These are phyloP conservation scores for Chionomys nivalis DNA, from an alignment of 2,113 vertebrate species.

Conservation along the genomic window DNA sequence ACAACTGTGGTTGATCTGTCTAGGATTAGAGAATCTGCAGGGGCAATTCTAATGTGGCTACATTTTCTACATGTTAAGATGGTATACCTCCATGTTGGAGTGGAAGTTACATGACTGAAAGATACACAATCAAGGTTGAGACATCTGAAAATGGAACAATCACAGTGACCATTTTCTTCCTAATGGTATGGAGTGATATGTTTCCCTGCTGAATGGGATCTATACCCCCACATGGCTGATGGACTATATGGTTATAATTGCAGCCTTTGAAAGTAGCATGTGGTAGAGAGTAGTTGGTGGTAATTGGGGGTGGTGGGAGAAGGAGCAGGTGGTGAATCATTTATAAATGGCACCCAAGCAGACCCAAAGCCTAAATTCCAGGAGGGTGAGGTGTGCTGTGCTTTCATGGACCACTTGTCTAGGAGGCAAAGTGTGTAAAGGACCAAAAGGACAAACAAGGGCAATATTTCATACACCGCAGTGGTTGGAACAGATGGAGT, in stretches of 20 bases:
- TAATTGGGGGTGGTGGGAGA: neutral
- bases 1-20: neutral
- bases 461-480: neutral
- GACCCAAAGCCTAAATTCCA: neutral
- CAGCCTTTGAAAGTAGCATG: neutral
- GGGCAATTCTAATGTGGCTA: neutral
- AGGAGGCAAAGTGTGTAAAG: neutral
- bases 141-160: neutral
- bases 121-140: neutral
- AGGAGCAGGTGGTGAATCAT: neutral
- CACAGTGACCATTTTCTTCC: neutral
- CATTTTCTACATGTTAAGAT: neutral
- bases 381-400: neutral
- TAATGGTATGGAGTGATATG: neutral
- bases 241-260: neutral
- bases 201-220: neutral
- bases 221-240: neutral
- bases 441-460: neutral
- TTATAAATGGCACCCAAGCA: neutral
- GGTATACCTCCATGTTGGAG: neutral
- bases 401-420: neutral
- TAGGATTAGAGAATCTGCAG: neutral
- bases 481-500: constrained; percentile 70
- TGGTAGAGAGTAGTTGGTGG: neutral
- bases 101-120: neutral